Base-by-base conservation (phyloP, 2,797 vertebrate species). In the Eulemur albifrons region DNA sequence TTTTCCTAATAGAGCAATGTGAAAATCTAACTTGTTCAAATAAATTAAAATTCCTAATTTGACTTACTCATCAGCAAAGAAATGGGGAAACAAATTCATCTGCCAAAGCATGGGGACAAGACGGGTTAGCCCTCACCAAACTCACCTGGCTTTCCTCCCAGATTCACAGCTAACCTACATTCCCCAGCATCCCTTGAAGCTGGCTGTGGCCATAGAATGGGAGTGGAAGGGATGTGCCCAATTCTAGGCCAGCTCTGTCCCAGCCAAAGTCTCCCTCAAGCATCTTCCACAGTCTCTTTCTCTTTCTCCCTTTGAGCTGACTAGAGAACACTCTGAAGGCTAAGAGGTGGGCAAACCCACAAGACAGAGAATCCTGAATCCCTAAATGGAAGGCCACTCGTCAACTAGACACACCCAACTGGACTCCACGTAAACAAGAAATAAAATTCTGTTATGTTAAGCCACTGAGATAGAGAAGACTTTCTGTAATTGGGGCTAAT, bases 21-120 rank as follows among this genome's bases (percentile, higher is more conserved):
- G 38, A 87, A 83, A 27, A 48, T 25, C 7, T 77, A 59, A 43
- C 14, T 88, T 48, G 43, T 57, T 59, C 54, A 95, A 73, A n/a
- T 73, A 67, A 38, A 67, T 69, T 54, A 18, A 45, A 82, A 93
- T 54, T 30, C 61, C 30, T 76, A 38, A 63, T n/a, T 54, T 91
- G 17, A 52, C 30, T 77, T 92, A 38, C 9, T 89, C n/a, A 65
- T 61, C 77, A 15, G 50, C 30, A 90, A 85, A 35, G 21, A 40
- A 95, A 93, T 25, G 20, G 1, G 1, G 10, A 65, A 81, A 76
- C 9, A 61, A 63, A 25, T 25, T 61, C 5, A 69, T 14, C 4
- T 23, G 18, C 40, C 23, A 82, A 70, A 79, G 35, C 40, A 21
- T 11, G 4, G 32, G 50, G 25, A 38, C 48, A 25, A 81, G 25